phyloP scores from a whole-genome alignment of 2,113 vertebrate genomes.

The Engraulis encrasicolus region DNA sequence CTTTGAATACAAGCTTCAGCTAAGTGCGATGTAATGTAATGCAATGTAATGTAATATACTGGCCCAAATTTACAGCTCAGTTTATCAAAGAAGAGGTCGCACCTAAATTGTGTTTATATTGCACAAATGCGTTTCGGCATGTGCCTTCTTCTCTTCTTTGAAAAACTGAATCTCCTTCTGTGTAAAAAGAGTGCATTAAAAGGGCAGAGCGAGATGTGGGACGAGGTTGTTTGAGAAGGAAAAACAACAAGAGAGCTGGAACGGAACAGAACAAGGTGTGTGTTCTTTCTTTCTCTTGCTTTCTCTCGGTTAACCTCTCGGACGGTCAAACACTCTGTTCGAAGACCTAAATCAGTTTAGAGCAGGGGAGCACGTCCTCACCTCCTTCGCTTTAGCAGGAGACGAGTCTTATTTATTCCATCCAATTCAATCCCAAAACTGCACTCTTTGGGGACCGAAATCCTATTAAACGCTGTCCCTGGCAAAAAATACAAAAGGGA shows the following conservation, averaged over 20 bases:
- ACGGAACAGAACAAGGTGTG: neutral
- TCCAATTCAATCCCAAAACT: conserved; percentile 13
- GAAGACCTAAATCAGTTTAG: conserved; percentile 8
- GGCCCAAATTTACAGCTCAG: too few species aligned
- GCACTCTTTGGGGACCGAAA: neutral
- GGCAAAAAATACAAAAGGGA: neutral
- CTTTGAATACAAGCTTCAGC: too few species aligned
- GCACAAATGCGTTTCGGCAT: too few species aligned
- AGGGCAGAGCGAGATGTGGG: neutral
- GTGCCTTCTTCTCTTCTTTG: too few species aligned
- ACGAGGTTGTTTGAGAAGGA: neutral
- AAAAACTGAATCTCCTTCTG: neutral
- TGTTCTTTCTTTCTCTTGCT: too few species aligned
- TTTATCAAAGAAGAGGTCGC: too few species aligned
- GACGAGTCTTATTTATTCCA: neutral
- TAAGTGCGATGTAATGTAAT: too few species aligned
- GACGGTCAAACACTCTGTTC: neutral
- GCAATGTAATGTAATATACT: too few species aligned
- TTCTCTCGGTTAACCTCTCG: neutral
- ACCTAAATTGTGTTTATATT: too few species aligned
- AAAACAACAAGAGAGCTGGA: neutral
- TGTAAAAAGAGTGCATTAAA: neutral
- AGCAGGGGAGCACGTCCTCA: neutral
- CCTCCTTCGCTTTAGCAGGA: neutral
- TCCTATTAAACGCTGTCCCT: neutral